A percentile compares a stretch with the other conserved stretches of the same genome.
These are phyloP conservation scores for Monoplex corrugatus DNA, from an alignment of 2,888 invertebrate species.

Conservation along the genomic window DNA sequence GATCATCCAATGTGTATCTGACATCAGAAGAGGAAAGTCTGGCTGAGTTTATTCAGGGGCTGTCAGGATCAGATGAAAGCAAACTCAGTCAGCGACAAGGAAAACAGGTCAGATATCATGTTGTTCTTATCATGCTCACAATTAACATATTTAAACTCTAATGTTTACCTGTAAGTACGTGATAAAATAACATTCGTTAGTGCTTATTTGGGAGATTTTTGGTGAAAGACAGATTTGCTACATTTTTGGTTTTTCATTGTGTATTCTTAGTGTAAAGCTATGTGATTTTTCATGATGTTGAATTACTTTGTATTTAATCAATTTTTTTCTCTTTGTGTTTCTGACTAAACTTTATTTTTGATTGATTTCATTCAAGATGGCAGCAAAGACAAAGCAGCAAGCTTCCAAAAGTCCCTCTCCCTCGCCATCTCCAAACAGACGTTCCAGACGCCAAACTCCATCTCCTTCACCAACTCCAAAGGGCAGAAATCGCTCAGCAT, in stretches of 20 bases:
- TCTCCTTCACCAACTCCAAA: slow-evolving; percentile 64
- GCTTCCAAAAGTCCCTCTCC: slow-evolving; percentile 56
- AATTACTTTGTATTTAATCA: too few relatives aligned
- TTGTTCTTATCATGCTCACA: not conserved
- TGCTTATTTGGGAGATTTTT: too few relatives aligned
- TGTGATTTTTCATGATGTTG: too few relatives aligned
- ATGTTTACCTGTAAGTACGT: too few relatives aligned
- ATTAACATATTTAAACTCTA: too few relatives aligned
- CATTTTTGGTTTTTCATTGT: too few relatives aligned
- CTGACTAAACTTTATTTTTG: not conserved
- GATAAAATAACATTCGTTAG: too few relatives aligned
- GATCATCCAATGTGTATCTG: slow-evolving; percentile 65
- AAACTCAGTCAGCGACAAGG: slow-evolving; percentile 35
- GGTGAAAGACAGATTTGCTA: too few relatives aligned
- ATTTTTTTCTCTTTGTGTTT: too few relatives aligned
- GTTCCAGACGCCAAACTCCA: slow-evolving; percentile 37
- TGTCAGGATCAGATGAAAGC: slow-evolving; percentile 62
- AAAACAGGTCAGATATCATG: not conserved
- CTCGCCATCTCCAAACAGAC: slow-evolving; percentile 52
- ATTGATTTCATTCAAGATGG: not conserved
- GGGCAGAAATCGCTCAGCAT: slow-evolving; percentile 62
- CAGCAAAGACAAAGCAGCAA: slow-evolving; percentile 5
- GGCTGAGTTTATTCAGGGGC: slow-evolving; percentile 73
- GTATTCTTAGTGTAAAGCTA: too few relatives aligned
- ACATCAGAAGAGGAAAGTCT: slow-evolving; percentile 76